Percentiles rank a stretch among this genome's conserved stretches.
Evolutionary conservation across 1,140 invertebrate species (phyloP).

Genomic region (Globodera ellingtonae): DNA sequence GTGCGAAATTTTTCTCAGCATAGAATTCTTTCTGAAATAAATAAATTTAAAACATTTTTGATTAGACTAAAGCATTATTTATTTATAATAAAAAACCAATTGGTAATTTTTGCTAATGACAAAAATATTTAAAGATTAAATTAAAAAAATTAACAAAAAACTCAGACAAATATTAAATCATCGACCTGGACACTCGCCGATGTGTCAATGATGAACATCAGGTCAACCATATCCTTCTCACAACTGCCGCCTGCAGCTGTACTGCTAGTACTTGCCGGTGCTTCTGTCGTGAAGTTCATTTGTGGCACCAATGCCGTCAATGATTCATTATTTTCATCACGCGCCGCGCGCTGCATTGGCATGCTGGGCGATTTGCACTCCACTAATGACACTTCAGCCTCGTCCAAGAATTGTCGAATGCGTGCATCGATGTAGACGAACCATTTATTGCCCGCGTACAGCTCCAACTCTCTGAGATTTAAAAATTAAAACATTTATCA

Average conservation of each 20-base stretch:
- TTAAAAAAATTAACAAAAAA: too few relatives aligned
- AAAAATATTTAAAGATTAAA: too few relatives aligned
- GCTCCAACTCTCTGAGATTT: slow-evolving; percentile 50
- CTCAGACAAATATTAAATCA: neutral
- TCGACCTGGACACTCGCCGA: slow-evolving; percentile 48
- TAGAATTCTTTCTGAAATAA: slow-evolving; percentile 49
- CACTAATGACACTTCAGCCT: slow-evolving; percentile 48
- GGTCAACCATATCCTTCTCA: slow-evolving; percentile 47
- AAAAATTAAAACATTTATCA: too few relatives aligned
- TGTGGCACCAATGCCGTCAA: neutral
- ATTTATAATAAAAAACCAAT: neutral
- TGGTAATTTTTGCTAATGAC: too few relatives aligned
- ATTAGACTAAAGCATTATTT: neutral
- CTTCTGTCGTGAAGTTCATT: neutral
- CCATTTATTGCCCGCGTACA: slow-evolving; percentile 60
- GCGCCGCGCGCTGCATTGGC: neutral
- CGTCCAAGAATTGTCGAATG: slow-evolving; percentile 56
- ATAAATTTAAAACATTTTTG: neutral
- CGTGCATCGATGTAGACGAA: slow-evolving; percentile 59
- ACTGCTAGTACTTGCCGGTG: neutral
- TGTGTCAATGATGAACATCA: slow-evolving; percentile 55
- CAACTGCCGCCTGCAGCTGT: slow-evolving; percentile 20
- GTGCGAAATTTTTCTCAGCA: slow-evolving; percentile 59
- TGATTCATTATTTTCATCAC: neutral
- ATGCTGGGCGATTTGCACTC: slow-evolving; percentile 38